Conservation (phyloP, 2,888 invertebrate species). For the Plagiodera versicolora region DNA sequence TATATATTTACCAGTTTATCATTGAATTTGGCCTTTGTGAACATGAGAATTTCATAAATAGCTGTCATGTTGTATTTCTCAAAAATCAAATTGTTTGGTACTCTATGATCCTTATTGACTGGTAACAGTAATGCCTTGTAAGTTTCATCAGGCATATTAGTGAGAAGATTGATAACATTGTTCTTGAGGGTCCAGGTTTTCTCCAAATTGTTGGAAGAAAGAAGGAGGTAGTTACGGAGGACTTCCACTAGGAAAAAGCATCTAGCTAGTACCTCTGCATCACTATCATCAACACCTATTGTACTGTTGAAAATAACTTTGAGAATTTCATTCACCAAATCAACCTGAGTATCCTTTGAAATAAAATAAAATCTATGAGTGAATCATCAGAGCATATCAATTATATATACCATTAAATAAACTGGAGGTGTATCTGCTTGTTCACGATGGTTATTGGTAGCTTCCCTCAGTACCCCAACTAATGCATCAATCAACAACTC, state of each 20-base stretch:
- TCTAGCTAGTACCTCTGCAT: slow-evolving; percentile 71
- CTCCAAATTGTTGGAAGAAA: slow-evolving; percentile 59
- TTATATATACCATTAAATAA: slow-evolving; percentile 25
- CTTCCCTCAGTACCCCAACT: slow-evolving; percentile 63
- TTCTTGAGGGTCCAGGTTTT: slow-evolving; percentile 72
- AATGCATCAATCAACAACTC: slow-evolving; percentile 72
- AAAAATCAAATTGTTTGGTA: slow-evolving; percentile 59
- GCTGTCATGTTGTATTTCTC: slow-evolving; percentile 79
- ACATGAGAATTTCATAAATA: slow-evolving; percentile 70
- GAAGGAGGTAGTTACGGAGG: slow-evolving; percentile 69
- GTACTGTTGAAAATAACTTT: slow-evolving; percentile 81
- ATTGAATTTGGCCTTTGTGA: slow-evolving; percentile 67
- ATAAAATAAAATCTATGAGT: neutral
- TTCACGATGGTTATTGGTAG: slow-evolving; percentile 35
- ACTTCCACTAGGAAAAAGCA: slow-evolving; percentile 72
- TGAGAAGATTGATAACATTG: slow-evolving; percentile 82
- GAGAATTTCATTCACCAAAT: slow-evolving; percentile 71
- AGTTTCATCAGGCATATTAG: slow-evolving; percentile 76
- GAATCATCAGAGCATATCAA: neutral
- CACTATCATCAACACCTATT: slow-evolving; percentile 54
- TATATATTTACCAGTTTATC: slow-evolving; percentile 56
- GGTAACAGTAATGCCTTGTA: slow-evolving; percentile 69
- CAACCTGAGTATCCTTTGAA: slow-evolving; percentile 62
- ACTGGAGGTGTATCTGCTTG: slow-evolving; percentile 33
- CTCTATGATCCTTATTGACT: slow-evolving; percentile 48